Evolutionary conservation across 2,888 invertebrate genomes (phyloP), one percentile per base, ranked within the genome.

Genomic region (Chrysolina americana): DNA sequence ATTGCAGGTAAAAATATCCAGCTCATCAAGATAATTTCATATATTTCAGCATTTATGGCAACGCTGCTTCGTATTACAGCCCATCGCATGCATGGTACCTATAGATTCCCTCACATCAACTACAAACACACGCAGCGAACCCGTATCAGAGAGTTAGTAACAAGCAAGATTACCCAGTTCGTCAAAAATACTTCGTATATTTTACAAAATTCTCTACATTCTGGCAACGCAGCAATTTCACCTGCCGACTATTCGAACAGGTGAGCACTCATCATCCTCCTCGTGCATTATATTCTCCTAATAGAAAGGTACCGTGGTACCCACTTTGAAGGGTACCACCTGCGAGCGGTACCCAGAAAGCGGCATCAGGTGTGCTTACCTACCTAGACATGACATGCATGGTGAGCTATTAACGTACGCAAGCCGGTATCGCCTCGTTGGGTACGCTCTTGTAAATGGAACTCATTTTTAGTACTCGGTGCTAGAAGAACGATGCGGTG

Each of bases 291-390:
- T 72, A 41, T 56, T 75, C 65, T 62, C 74, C 77, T 73, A 56
- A 71, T 74, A 68, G 17, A 17, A 68, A 59, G 76, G 78, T 80
- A 81, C 76, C 76, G 73, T 65, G 66, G 77, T 78, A 80, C 78
- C 78, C 76, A 78, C 79, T 78, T 76, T 70, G 56, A 73, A 77
- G 74, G 76, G 77, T 76, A 76, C 76, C 74, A 72, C 63, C 65
- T 64, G 19, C 72, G 74, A 68, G 68, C 74, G 78, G 79, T 79
- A 79, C 79, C 74, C 63, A 64, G 68, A 70, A 59, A 74, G 53
- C 48, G 15, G 36, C 66, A 19, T 50, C 66, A 13, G 48, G 48
- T 65, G 23, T 65, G 47, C 41, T 64, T 73, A 73, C 71, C 71
- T 71, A 75, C 75, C 71, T 69, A 65, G 50, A 48, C 65, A 41